These are phyloP conservation scores for Danionella cerebrum DNA, from an alignment of 2,113 vertebrate species.

Conservation along the genomic window DNA sequence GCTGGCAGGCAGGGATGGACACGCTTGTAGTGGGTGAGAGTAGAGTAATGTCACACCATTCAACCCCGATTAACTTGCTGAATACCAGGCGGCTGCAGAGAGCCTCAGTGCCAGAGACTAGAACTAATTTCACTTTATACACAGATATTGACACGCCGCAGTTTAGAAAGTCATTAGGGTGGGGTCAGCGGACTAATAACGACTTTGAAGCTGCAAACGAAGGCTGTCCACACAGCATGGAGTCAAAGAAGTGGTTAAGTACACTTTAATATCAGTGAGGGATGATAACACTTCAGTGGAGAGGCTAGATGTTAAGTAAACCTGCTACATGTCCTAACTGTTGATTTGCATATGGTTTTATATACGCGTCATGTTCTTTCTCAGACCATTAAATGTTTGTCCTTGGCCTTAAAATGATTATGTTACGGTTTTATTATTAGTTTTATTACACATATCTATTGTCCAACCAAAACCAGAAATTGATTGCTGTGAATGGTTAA, in stretches of 20 bases:
- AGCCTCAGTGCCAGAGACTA: conserved; percentile 61
- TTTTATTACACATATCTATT: too few species aligned
- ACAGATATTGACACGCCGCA: conserved; percentile 71
- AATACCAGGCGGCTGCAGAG: conserved; percentile 64
- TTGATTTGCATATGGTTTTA: neutral
- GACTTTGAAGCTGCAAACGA: conserved; percentile 39
- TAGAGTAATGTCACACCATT: conserved; percentile 74
- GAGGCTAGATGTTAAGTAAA: neutral
- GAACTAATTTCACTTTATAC: conserved; percentile 75
- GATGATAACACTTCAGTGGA: neutral
- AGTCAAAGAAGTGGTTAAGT: conserved; percentile 22
- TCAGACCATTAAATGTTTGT: too few species aligned
- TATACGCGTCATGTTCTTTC: too few species aligned
- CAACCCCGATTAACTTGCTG: conserved; percentile 65
- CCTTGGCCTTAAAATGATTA: too few species aligned
- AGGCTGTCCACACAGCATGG: conserved; percentile 29
- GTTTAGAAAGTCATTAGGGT: conserved; percentile 72
- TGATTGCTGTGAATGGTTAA: too few species aligned
- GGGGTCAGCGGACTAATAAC: conserved; percentile 45
- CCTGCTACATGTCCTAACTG: neutral
- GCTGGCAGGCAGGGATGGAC: conserved; percentile 63
- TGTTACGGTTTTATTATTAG: too few species aligned
- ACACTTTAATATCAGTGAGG: conserved; percentile 24
- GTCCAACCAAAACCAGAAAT: too few species aligned
- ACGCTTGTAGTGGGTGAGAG: conserved; percentile 66